These are phyloP conservation scores for Hyla sarda DNA, from an alignment of 2,113 vertebrate species.

Conservation along the genomic window DNA sequence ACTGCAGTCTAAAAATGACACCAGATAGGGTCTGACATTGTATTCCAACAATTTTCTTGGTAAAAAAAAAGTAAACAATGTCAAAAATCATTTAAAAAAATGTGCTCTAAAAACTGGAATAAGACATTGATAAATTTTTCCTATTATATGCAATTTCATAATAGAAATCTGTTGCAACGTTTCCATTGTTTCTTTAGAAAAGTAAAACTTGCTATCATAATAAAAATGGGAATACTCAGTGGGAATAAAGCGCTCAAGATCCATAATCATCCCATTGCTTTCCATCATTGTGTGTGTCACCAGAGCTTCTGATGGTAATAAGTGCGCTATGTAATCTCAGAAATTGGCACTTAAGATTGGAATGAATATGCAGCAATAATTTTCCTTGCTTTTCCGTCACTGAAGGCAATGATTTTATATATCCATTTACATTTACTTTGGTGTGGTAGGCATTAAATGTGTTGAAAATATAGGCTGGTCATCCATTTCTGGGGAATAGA, in stretches of 20 bases:
- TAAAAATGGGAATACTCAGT: neutral
- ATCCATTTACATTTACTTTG: constrained; percentile 2
- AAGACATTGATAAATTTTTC: neutral
- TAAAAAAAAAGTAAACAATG: neutral
- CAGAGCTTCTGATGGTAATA: neutral
- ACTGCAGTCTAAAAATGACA: too few relatives aligned
- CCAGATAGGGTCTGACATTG: neutral
- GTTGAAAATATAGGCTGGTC: constrained; percentile 23
- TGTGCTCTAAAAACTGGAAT: neutral
- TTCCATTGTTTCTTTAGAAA: neutral
- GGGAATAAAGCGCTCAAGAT: neutral
- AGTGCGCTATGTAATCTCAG: too few relatives aligned
- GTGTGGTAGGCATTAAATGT: neutral
- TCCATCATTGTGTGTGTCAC: neutral
- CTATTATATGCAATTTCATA: neutral
- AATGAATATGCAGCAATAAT: neutral
- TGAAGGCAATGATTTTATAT: neutral
- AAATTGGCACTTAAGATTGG: neutral
- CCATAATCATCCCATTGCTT: neutral
- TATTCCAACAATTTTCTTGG: neutral
- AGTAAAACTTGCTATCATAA: neutral
- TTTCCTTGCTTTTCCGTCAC: neutral
- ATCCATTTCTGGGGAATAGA: constrained; percentile 19
- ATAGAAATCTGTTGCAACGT: neutral
- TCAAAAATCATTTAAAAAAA: neutral